Conservation (phyloP, 1,140 invertebrate species). For the Cyphomyrmex costatus region DNA sequence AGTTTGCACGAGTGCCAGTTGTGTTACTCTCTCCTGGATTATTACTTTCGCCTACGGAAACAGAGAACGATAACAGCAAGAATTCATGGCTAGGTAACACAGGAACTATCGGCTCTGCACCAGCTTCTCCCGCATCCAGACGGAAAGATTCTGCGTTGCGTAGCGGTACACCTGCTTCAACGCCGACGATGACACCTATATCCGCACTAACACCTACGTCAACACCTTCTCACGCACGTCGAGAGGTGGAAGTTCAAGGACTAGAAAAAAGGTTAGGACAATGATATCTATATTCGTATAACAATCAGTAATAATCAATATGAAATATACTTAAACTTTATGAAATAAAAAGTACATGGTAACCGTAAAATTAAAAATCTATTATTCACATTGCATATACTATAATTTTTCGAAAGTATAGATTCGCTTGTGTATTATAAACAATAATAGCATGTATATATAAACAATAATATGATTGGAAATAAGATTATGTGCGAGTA, state of each 20-base stretch:
- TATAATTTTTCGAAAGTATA: not conserved
- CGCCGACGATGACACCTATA: constrained; percentile 81
- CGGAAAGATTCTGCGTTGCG: constrained; percentile 80
- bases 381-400: not conserved
- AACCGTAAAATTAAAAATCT: not conserved
- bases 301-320: not conserved
- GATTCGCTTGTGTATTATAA: no score
- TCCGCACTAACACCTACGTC: constrained; percentile 80
- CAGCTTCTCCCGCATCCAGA: constrained; percentile 86
- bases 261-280: constrained; percentile 79
- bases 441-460: no score
- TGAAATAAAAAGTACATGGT: not conserved
- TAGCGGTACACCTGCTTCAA: constrained; percentile 77
- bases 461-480: no score
- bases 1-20: constrained; percentile 97
- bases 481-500: no score
- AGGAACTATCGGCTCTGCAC: constrained; percentile 88
- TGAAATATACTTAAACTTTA: not conserved
- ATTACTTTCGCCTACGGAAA: constrained; percentile 88
- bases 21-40: constrained; percentile 95
- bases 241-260: constrained; percentile 88
- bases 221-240: constrained; percentile 83
- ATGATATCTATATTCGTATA: constrained; percentile 6
- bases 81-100: constrained; percentile 89
- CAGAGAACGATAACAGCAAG: constrained; percentile 84